Percentiles rank a stretch among this genome's conserved stretches.
These are phyloP conservation scores for Cercopithecus mitis DNA, from an alignment of 2,797 vertebrate species.

Conservation along the genomic window DNA sequence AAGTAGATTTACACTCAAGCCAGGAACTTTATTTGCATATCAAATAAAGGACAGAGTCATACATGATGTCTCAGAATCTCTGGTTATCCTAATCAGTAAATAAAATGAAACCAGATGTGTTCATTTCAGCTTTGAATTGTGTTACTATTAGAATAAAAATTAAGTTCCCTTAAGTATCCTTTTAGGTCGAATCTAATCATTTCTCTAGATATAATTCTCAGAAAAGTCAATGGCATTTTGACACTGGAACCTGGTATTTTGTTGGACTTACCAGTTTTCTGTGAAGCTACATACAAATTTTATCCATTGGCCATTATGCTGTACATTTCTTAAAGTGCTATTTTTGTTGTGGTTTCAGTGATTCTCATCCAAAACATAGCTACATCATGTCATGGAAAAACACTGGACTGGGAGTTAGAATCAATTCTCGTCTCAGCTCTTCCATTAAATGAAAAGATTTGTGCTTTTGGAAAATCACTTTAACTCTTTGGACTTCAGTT, in stretches of 20 bases:
- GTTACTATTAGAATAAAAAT: conserved; percentile 67
- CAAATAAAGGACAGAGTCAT: conserved; percentile 59
- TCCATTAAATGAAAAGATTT: conserved; percentile 32
- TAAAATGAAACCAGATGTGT: conserved; percentile 74
- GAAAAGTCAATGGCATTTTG: conserved; percentile 36
- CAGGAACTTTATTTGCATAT: conserved; percentile 71
- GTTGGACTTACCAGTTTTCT: conserved; percentile 32
- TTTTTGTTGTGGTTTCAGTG: conserved; percentile 65
- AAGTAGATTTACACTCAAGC: conserved; percentile 46
- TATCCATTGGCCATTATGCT: conserved; percentile 10
- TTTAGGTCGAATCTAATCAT: conserved; percentile 40
- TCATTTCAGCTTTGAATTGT: conserved; percentile 68
- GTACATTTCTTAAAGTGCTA: conserved; percentile 52
- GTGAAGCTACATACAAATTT: conserved; percentile 17
- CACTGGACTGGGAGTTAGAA: neutral
- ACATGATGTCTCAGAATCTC: conserved; percentile 58
- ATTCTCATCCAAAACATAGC: conserved; percentile 54
- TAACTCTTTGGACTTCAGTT: conserved; percentile 31
- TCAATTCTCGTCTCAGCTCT: conserved; percentile 21
- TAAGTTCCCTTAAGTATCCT: conserved; percentile 40
- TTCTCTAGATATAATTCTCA: conserved; percentile 33
- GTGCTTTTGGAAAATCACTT: conserved; percentile 40
- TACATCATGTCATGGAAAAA: conserved; percentile 62
- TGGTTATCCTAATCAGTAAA: conserved; percentile 63
- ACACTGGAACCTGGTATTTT: neutral